Evolutionary conservation across 2,797 vertebrate genomes (phyloP).

Genomic region (Cirrhinus molitorella): DNA sequence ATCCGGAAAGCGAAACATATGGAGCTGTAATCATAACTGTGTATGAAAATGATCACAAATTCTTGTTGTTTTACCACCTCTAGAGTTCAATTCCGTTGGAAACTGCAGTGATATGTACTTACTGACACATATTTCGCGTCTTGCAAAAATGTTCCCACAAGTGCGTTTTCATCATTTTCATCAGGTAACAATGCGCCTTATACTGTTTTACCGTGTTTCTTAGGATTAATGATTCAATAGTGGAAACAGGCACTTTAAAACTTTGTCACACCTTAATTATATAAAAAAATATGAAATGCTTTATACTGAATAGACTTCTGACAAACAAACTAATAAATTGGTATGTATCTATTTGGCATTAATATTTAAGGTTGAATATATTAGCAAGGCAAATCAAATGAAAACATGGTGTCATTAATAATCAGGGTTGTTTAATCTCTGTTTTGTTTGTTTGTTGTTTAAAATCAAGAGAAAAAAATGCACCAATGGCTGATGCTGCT

Average conservation of each 20-base stretch:
- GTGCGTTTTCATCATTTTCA: no score
- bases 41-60: no score
- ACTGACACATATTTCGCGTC: no score
- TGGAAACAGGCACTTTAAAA: neutral
- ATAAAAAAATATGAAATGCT: neutral
- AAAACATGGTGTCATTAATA: conserved; percentile 24
- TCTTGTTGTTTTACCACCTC: no score
- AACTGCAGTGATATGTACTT: no score
- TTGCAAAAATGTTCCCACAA: no score
- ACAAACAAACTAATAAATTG: neutral
- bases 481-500: conserved; percentile 70
- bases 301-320: neutral
- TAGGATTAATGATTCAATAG: neutral
- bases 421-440: neutral
- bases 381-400: neutral
- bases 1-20: no score
- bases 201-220: neutral
- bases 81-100: no score
- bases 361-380: conserved; percentile 1
- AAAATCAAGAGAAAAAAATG: conserved; percentile 22
- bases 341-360: neutral
- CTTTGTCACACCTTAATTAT: neutral
- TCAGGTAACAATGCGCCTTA: no score
- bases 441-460: conserved; percentile 45
- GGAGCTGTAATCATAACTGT: no score